Conservation (phyloP, 1,140 invertebrate genomes). For the Drosophila persimilis region DNA sequence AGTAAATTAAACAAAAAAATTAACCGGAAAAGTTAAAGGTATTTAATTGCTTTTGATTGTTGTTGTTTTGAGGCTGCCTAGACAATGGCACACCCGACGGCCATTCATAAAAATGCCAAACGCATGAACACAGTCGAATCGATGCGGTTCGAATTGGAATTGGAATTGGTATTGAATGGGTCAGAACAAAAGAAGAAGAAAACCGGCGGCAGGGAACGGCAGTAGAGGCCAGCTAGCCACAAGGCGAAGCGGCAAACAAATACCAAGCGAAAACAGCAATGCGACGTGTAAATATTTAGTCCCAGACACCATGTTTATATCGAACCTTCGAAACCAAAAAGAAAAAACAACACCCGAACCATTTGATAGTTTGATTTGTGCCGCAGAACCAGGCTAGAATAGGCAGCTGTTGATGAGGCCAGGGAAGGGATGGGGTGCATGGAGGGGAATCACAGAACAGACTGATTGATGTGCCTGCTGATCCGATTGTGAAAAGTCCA, state of each 20-base stretch:
- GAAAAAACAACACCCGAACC: conserved; percentile 24
- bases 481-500: conserved; percentile 68
- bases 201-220: neutral
- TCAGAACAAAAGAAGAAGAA: conserved; percentile 7
- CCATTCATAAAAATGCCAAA: conserved; percentile 76
- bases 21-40: conserved; percentile 57
- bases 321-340: conserved; percentile 42
- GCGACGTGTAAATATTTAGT: conserved; percentile 62
- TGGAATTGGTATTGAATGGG: neutral
- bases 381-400: neutral
- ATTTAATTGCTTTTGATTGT: conserved; percentile 60
- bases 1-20: conserved; percentile 63
- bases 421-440: neutral
- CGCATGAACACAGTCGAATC: conserved; percentile 32
- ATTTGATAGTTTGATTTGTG: conserved; percentile 50
- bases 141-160: neutral
- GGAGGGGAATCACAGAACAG: conserved; percentile 23
- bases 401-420: neutral
- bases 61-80: conserved; percentile 21
- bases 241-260: conserved; percentile 32
- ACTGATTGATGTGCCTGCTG: conserved; percentile 32
- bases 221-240: no score
- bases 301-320: conserved; percentile 59
- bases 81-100: conserved; percentile 45
- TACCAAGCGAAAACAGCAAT: conserved; percentile 63